These are phyloP conservation scores for Hartigia nigra DNA, from an alignment of 2,888 invertebrate species.

Conservation along the genomic window DNA sequence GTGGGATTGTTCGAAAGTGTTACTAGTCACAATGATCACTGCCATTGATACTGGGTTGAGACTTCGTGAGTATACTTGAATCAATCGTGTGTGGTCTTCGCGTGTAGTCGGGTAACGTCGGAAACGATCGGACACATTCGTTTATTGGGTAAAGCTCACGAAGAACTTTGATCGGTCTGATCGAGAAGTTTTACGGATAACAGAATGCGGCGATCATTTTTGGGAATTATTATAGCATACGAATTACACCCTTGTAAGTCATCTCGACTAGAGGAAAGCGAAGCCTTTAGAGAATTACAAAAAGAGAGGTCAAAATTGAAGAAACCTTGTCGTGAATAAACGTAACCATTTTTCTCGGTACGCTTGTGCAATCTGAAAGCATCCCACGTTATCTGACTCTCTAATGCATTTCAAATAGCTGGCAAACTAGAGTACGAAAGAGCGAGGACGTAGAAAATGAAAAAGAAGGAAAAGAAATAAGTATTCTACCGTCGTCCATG, in stretches of 20 bases:
- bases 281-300: neutral
- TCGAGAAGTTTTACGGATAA: neutral
- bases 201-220: neutral
- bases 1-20: neutral
- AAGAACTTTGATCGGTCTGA: neutral
- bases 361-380: neutral
- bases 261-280: neutral
- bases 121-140: neutral
- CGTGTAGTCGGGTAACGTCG: neutral
- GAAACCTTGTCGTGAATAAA: neutral
- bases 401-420: constrained; percentile 10
- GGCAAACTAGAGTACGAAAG: neutral
- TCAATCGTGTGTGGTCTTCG: neutral
- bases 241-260: neutral
- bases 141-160: neutral
- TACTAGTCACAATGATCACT: neutral
- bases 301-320: neutral
- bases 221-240: neutral
- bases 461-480: neutral
- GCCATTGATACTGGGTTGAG: neutral
- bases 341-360: neutral
- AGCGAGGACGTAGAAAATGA: neutral
- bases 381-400: neutral
- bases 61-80: too few relatives aligned
- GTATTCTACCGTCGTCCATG: neutral